phyloP scores from a whole-genome alignment of 2,888 invertebrate species.

The Plusia festucae region DNA sequence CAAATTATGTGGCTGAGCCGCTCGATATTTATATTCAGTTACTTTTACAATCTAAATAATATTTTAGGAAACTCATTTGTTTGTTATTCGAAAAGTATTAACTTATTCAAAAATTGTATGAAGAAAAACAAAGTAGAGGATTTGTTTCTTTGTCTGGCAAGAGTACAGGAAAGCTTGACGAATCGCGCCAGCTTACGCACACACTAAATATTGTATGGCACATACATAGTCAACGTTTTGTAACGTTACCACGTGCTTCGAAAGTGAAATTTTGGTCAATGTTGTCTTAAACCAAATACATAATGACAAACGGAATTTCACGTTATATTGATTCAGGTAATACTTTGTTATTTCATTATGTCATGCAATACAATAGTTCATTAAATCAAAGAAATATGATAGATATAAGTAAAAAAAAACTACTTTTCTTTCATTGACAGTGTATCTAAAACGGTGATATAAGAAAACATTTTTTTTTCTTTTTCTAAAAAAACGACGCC shows the following conservation, averaged over 20 bases:
- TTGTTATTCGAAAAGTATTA: too few relatives aligned
- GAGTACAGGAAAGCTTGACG: constrained; percentile 71
- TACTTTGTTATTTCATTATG: constrained; percentile 25
- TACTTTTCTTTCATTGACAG: too few relatives aligned
- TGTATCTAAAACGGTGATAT: too few relatives aligned
- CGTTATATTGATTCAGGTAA: constrained; percentile 53
- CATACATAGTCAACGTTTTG: constrained; percentile 20
- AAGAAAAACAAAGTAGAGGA: constrained; percentile 47
- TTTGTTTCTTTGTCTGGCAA: constrained; percentile 46
- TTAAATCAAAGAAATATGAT: too few relatives aligned
- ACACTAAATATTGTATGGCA: constrained; percentile 12
- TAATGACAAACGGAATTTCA: constrained; percentile 56
- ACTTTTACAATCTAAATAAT: too few relatives aligned
- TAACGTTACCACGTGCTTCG: constrained; percentile 57
- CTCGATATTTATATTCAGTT: too few relatives aligned
- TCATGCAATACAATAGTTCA: too few relatives aligned
- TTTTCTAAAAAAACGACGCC: too few relatives aligned
- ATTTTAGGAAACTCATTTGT: too few relatives aligned
- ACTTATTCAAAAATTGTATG: neutral
- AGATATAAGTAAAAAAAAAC: too few relatives aligned
- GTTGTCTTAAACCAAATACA: constrained; percentile 72
- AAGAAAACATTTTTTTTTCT: too few relatives aligned
- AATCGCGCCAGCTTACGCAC: constrained; percentile 56
- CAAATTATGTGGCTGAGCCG: too few relatives aligned
- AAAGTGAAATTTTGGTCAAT: constrained; percentile 85